These are phyloP conservation scores for Momotus momota DNA, from an alignment of 2,797 vertebrate genomes.

Conservation along the genomic window DNA sequence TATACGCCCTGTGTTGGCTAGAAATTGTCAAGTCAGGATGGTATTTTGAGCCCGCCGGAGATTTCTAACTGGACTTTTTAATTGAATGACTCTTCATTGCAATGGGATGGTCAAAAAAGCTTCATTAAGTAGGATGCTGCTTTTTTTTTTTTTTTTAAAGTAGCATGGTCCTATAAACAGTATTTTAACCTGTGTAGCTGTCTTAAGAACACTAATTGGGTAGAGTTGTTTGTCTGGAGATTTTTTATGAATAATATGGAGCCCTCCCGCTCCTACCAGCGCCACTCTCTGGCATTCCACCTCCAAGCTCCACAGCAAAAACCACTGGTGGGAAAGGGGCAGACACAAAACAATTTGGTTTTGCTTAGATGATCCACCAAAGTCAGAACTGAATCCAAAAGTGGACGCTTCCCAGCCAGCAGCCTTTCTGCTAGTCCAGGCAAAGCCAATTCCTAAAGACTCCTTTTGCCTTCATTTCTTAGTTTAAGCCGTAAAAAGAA, in stretches of 20 bases:
- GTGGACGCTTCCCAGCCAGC: neutral
- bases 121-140: neutral
- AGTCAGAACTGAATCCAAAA: neutral
- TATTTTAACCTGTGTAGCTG: neutral
- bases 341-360: neutral
- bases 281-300: rapidly evolving
- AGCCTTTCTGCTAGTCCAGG: neutral
- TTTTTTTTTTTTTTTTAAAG: neutral
- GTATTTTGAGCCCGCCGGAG: conserved; percentile 48
- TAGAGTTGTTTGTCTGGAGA: neutral
- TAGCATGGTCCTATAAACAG: neutral
- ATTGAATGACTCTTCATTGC: conserved; percentile 27
- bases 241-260: neutral
- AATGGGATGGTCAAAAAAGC: neutral
- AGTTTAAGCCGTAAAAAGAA: neutral
- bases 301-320: neutral
- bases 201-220: neutral
- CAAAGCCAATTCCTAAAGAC: neutral
- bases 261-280: neutral
- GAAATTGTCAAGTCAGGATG: conserved; percentile 23
- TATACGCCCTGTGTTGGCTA: conserved; percentile 50
- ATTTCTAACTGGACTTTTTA: conserved; percentile 46
- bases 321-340: rapidly evolving
- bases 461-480: neutral
- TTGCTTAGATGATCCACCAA: neutral